Conservation (phyloP, 2,888 invertebrate genomes). For the Drosophila monieri region DNA sequence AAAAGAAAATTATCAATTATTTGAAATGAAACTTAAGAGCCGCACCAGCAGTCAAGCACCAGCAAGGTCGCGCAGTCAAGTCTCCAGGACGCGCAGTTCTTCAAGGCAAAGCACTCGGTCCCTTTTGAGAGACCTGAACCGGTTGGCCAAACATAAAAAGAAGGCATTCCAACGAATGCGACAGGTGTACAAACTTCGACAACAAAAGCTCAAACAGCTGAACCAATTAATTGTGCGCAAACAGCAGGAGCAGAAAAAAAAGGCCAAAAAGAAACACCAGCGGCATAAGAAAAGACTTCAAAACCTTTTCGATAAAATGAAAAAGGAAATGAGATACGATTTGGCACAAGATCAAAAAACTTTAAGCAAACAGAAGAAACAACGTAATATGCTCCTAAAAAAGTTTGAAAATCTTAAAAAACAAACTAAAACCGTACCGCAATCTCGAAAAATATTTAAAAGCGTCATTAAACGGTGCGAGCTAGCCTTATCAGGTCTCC, state of each 20-base stretch:
- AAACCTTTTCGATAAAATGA: background rate
- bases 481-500: background rate
- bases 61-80: background rate
- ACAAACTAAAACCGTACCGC: background rate
- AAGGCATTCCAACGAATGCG: background rate
- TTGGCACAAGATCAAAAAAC: background rate
- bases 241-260: background rate
- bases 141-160: background rate
- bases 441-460: background rate
- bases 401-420: background rate
- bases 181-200: background rate
- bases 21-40: background rate
- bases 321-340: background rate
- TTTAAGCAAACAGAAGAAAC: background rate
- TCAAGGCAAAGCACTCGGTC: background rate
- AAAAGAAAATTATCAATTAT: background rate
- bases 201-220: background rate
- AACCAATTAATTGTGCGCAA: background rate
- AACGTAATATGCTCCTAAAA: background rate
- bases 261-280: background rate
- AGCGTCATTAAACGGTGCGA: background rate
- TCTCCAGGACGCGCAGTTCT: background rate
- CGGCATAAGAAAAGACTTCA: background rate
- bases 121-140: background rate
- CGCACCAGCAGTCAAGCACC: background rate